Evolutionary conservation across 2,113 vertebrate species (phyloP), one percentile per base, ranked within the genome.

Genomic region (Pelodiscus sinensis): DNA sequence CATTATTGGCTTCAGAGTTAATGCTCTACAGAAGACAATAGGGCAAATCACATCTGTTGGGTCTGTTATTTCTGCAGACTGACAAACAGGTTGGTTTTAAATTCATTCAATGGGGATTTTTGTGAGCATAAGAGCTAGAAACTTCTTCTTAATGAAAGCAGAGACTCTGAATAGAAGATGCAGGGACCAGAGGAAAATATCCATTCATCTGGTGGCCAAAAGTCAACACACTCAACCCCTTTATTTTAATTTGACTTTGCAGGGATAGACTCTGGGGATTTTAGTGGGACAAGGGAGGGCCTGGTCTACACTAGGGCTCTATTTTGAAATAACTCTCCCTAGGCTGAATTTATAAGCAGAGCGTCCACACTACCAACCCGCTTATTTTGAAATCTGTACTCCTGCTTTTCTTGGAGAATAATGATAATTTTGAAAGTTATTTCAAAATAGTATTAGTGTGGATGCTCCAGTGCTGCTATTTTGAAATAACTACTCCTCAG

Each of bases 41-140:
- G 93, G 85, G 75, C 87, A 86, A 93, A 84, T 96, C 90, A 85
- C 93, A 91, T 38, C 8, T 94, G 93, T 82, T 82, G 6, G 92
- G 78, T 12, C 88, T 94, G 94, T 95, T 97, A 88, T 97, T 95
- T 85, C 93, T 96, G 91, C 95, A 96, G 92, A 91, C 94, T 95
- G 95, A 92, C 95, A 96, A 93, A 96, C 92, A 94, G 18, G 0
- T 87, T 0, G n/a, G 78, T 95, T 95, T 93, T 90, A 92, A 96
- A 89, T 90, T 96, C 94, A 94, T 95, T 96, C 90, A 94, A 95
- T 93, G 96, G 90, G 96, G 95, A 84, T 93, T 95, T 95, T 80
- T 96, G 91, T 88, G 91, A 91, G 96, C 95, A 96, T 90, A 96
- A 91, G 77, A 92, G 4, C 57, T 87, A 86, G 82, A 92, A 52